These are phyloP conservation scores for Melanargia galathea DNA, from an alignment of 2,888 invertebrate genomes.

Conservation along the genomic window DNA sequence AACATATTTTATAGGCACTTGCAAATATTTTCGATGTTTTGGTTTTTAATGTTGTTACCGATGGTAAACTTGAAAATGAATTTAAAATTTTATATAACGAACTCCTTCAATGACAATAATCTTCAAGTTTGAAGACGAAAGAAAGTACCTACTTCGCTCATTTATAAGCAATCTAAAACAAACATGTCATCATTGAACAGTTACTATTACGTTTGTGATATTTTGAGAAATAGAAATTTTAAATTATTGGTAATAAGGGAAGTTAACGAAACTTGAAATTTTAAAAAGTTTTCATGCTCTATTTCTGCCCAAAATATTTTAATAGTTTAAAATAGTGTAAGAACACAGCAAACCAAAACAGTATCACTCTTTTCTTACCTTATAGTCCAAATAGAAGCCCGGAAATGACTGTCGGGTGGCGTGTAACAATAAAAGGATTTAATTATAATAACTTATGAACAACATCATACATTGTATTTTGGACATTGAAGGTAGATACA, in stretches of 20 bases:
- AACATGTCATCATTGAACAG: neutral
- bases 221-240: too few species aligned
- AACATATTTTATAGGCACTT: neutral
- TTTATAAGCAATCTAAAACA: neutral
- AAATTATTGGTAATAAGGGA: too few species aligned
- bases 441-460: constrained; percentile 25
- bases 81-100: neutral
- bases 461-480: too few species aligned
- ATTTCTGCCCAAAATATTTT: constrained; percentile 6
- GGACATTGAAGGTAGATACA: too few species aligned
- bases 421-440: constrained; percentile 63
- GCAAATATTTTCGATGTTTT: neutral
- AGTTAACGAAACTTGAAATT: too few species aligned
- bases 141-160: neutral
- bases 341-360: constrained; percentile 28
- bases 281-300: neutral
- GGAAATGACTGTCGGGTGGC: constrained; percentile 75
- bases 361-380: constrained; percentile 62
- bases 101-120: neutral
- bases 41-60: too few species aligned
- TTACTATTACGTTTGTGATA: neutral
- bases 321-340: neutral
- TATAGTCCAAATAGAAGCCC: constrained; percentile 75
- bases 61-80: neutral
- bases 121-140: neutral